phyloP scores from a whole-genome alignment of 2,113 vertebrate genomes.

The Vidua macroura region DNA sequence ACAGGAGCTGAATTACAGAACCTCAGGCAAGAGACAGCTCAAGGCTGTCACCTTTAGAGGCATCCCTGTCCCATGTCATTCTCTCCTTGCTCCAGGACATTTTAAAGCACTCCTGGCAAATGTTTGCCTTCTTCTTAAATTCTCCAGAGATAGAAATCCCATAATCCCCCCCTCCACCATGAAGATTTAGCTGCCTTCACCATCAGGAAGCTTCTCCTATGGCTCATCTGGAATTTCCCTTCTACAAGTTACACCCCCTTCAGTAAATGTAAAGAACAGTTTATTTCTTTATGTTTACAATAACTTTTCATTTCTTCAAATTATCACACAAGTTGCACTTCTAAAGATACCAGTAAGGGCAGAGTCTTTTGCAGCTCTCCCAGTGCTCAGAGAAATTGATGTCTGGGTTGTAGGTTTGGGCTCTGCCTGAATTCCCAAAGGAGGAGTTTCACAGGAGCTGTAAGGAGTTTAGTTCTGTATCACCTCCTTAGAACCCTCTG shows the following conservation, averaged over 20 bases:
- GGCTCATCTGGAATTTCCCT: not conserved
- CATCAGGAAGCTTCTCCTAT: not conserved
- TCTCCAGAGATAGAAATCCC: not conserved
- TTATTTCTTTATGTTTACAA: not conserved
- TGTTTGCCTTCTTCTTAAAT: not conserved
- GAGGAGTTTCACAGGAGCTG: not conserved
- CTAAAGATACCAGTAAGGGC: not conserved
- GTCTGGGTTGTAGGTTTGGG: not conserved
- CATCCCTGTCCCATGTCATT: not conserved
- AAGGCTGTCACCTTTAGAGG: not conserved
- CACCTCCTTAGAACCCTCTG: not conserved
- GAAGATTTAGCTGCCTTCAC: not conserved
- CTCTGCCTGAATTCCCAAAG: not conserved
- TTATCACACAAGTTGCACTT: not conserved
- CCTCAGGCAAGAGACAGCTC: not conserved
- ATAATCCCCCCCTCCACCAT: not conserved
- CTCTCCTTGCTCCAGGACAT: not conserved
- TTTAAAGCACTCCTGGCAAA: not conserved
- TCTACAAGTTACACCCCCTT: not conserved
- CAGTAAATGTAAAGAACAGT: not conserved
- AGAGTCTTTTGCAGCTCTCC: not conserved
- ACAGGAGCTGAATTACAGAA: not conserved
- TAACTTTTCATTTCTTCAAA: not conserved
- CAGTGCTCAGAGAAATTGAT: not conserved
- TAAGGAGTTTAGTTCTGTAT: not conserved